These are phyloP conservation scores for Clarias laeviceps DNA, from an alignment of 2,797 vertebrate species.

Conservation along the genomic window DNA sequence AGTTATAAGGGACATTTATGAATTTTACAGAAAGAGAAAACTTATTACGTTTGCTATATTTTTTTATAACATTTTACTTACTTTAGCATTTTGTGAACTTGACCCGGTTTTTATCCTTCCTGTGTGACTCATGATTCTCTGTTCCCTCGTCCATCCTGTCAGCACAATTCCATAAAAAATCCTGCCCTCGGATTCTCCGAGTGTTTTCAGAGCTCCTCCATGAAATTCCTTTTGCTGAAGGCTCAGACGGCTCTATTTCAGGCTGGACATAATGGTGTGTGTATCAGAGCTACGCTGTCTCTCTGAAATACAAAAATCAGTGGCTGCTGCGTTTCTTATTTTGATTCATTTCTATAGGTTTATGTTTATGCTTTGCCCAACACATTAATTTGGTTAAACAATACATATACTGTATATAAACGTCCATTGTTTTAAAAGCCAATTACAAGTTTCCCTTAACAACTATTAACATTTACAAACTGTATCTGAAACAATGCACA, in stretches of 20 bases:
- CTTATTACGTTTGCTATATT: neutral
- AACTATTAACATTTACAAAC: neutral
- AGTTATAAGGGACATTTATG: neutral
- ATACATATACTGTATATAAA: neutral
- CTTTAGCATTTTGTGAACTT: neutral
- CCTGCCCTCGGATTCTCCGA: slow-evolving; percentile 35
- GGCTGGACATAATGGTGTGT: slow-evolving; percentile 37
- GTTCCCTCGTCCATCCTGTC: slow-evolving; percentile 66
- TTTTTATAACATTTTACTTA: neutral
- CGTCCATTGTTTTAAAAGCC: neutral
- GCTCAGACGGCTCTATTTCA: slow-evolving; percentile 59
- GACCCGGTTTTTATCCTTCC: slow-evolving; percentile 37
- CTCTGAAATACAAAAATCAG: neutral
- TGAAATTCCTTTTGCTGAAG: slow-evolving; percentile 58
- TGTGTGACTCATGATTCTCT: slow-evolving; percentile 32
- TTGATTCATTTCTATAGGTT: too few relatives aligned
- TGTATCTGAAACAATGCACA: neutral
- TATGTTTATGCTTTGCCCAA: neutral
- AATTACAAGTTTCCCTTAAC: neutral
- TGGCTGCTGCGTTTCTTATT: neutral
- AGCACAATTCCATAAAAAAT: slow-evolving; percentile 70
- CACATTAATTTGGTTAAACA: neutral
- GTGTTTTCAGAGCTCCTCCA: slow-evolving; percentile 45
- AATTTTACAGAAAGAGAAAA: neutral
- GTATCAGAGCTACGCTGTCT: neutral